Conservation (phyloP, 2,797 vertebrate species). For the Myotis daubentonii region DNA sequence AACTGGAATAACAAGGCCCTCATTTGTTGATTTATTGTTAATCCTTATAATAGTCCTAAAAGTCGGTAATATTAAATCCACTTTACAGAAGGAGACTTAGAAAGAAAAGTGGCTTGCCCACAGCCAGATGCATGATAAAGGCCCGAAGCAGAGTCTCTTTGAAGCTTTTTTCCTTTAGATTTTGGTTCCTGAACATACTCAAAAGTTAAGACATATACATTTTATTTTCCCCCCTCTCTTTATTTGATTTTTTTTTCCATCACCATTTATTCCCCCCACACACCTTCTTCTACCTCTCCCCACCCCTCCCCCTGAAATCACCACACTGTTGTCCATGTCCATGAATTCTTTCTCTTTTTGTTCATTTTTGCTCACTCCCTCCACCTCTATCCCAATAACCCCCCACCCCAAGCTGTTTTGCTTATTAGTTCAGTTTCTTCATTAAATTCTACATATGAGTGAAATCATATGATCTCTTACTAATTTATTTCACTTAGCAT, state of each 20-base stretch:
- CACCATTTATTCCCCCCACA: not conserved
- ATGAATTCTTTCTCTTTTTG: not conserved
- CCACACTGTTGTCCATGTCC: not conserved
- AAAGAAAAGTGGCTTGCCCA: not conserved
- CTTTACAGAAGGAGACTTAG: not conserved
- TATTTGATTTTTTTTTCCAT: not conserved
- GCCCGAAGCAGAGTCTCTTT: not conserved
- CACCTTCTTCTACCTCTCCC: not conserved
- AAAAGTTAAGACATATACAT: not conserved
- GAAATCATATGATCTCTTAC: not conserved
- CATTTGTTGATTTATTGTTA: not conserved
- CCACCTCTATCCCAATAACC: not conserved
- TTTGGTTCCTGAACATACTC: not conserved
- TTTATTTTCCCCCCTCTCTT: not conserved
- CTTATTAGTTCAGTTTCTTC: not conserved
- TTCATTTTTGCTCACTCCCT: not conserved
- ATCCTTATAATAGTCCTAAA: not conserved
- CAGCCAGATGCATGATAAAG: not conserved
- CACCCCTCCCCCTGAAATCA: not conserved
- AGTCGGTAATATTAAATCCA: not conserved
- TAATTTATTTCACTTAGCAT: not conserved
- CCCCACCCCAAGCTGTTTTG: not conserved
- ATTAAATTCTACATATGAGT: not conserved
- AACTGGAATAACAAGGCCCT: not conserved
- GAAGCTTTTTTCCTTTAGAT: not conserved